Base-by-base conservation (phyloP, 1,140 invertebrate genomes). In the Ectropis grisescens region DNA sequence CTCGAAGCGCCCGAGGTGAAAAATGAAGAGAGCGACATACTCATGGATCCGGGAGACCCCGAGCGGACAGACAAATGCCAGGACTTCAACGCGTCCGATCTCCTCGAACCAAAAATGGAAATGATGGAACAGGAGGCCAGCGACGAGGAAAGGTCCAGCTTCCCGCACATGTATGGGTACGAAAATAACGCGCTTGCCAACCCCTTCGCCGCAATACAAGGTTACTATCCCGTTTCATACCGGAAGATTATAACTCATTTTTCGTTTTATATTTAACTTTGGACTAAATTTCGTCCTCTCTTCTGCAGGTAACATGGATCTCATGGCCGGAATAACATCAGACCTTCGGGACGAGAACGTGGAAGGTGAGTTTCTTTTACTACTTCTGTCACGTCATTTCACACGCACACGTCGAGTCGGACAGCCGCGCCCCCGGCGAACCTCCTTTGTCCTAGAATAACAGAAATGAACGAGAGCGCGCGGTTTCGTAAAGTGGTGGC, bases 381-480 rank as follows among this genome's bases (percentile, higher is more conserved):
- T 59, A 26, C 60, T 59, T 64, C 53, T 51, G 47, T 71, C 64
- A 70, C 58, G 40, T 69, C 61, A 72, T 75, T 60, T 60, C 55
- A 69, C 75, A 80, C 58, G 71, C 70, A 75, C 75, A 72, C 56
- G 71, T 80, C 70, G 69, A 74, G 58, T 75, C 75, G 72, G 66
- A 76, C 75, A 75, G 70, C 75, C 75, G 75, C 75, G 75, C 75
- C 75, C 75, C 72, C 75, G 75, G 75, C 72, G 66, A 74, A 65
- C 71, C 65, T 67, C 47, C 56, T 54, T 46, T n/a, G n/a, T n/a
- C n/a, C n/a, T n/a, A n/a, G n/a, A 41, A 37, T 38, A 44, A 47
- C 40, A 44, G 47, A 39, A 29, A 39, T 22, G 29, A 47, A 54
- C 37, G n/a, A 53, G 50, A 60, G 69, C 66, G 67, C 65, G 65